Conservation (phyloP, 2,113 vertebrate genomes). For the Felis catus region DNA sequence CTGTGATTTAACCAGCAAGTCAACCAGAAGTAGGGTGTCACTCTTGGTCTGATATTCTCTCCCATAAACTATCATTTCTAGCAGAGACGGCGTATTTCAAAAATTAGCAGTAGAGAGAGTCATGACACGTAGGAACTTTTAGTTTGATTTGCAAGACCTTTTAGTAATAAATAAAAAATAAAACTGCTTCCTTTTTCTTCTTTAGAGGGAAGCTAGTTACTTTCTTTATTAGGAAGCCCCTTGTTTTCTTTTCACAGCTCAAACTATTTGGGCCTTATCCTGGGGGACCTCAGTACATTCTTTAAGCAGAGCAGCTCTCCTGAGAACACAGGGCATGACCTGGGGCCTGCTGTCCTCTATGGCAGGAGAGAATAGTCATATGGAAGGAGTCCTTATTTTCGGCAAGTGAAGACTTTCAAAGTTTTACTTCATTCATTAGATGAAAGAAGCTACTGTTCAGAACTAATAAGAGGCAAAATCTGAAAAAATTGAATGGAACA, state of each 20-base stretch:
- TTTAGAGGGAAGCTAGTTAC: conserved; percentile 19
- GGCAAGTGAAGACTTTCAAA: conserved; percentile 58
- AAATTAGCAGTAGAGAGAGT: background rate
- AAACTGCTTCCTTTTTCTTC: conserved; percentile 54
- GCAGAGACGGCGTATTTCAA: background rate
- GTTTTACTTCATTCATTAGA: conserved; percentile 66
- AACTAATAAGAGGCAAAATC: conserved; percentile 63
- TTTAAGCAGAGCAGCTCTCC: conserved; percentile 14
- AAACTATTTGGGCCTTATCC: conserved; percentile 62
- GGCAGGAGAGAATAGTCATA: conserved; percentile 15
- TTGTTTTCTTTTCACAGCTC: conserved; percentile 29
- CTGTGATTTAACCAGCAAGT: conserved; percentile 17
- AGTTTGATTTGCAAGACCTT: conserved; percentile 44
- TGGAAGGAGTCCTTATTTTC: conserved; percentile 59
- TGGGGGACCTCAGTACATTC: conserved; percentile 35
- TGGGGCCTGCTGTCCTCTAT: conserved; percentile 46
- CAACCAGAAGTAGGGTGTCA: background rate
- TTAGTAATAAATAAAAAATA: background rate
- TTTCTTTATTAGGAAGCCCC: conserved; percentile 56
- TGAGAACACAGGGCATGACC: conserved; percentile 1
- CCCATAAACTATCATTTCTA: background rate
- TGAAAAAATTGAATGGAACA: conserved; percentile 39
- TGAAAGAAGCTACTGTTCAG: conserved; percentile 56
- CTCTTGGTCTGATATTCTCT: background rate
- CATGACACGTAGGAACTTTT: background rate